These are phyloP conservation scores for Penaeus monodon DNA, from an alignment of 2,888 invertebrate species.

Conservation along the genomic window DNA sequence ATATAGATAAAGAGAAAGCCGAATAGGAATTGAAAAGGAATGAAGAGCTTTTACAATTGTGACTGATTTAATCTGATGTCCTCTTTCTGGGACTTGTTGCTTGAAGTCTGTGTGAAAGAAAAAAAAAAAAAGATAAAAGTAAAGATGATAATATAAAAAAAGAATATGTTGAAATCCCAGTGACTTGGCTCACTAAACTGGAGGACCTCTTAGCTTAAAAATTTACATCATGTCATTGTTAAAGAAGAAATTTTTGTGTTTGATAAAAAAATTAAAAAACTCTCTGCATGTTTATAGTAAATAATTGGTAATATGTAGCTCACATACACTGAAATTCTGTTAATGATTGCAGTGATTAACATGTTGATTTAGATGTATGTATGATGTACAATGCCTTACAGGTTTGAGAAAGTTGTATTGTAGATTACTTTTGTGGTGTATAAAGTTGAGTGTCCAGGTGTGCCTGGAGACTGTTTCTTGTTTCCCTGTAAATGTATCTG, in stretches of 20 bases:
- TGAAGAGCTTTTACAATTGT: too few relatives aligned
- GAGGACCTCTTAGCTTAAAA: neutral
- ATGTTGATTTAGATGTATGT: constrained; percentile 39
- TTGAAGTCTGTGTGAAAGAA: too few relatives aligned
- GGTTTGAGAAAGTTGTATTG: constrained; percentile 53
- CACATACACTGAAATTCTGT: constrained; percentile 25
- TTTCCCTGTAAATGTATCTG: constrained; percentile 58
- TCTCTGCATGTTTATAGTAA: constrained; percentile 38
- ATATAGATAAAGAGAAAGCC: too few relatives aligned
- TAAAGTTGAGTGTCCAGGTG: constrained; percentile 40
- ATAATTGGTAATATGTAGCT: constrained; percentile 35
- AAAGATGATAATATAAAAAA: too few relatives aligned
- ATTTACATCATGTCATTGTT: neutral
- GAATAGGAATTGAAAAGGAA: too few relatives aligned
- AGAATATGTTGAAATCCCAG: neutral
- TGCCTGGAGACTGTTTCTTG: constrained; percentile 45
- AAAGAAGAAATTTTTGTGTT: constrained; percentile 5
- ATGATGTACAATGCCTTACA: constrained; percentile 58
- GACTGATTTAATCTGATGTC: too few relatives aligned
- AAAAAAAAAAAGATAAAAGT: too few relatives aligned
- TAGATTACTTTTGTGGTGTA: constrained; percentile 51
- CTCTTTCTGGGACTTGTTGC: too few relatives aligned
- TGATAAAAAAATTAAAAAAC: constrained; percentile 23
- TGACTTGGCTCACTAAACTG: constrained; percentile 16
- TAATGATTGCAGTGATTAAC: constrained; percentile 27